phyloP scores from a whole-genome alignment of 1,140 invertebrate genomes.

The Periplaneta americana region DNA sequence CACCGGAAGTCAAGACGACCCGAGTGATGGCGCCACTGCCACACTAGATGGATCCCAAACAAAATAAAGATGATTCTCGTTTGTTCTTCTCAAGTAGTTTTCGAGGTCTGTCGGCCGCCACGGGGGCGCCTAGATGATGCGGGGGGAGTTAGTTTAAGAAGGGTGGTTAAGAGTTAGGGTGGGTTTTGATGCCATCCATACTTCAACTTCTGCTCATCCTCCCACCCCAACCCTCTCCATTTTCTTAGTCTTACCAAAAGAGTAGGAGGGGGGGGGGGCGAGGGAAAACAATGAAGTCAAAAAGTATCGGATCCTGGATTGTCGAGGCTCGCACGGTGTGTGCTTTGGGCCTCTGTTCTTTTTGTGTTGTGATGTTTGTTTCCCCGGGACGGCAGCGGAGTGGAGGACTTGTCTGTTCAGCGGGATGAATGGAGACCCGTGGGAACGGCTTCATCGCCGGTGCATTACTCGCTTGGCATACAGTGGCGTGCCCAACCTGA shows the following conservation, averaged over 20 bases:
- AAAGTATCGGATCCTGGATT: conserved; percentile 2
- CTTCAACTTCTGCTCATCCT: not conserved
- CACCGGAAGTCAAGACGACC: not conserved
- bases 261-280: not conserved
- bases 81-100: conserved; percentile 7
- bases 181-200: not conserved
- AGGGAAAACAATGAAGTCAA: conserved; percentile 1
- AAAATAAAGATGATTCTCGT: conserved; percentile 8
- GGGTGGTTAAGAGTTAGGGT: not conserved
- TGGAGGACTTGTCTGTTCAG: not conserved
- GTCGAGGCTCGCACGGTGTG: not conserved
- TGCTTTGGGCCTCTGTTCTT: not conserved
- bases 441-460: not conserved
- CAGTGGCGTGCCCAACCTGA: no score
- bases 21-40: not conserved
- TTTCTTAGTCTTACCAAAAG: not conserved
- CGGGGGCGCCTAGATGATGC: not conserved
- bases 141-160: not conserved
- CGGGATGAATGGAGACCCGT: not conserved
- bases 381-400: not conserved
- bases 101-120: not conserved
- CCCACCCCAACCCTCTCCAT: not conserved
- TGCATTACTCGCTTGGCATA: not conserved
- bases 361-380: not conserved
- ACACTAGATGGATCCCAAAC: not conserved